Evolutionary conservation across 2,888 invertebrate species (phyloP), one percentile per base, ranked within the genome.

Genomic region (Pseudoips prasinana): DNA sequence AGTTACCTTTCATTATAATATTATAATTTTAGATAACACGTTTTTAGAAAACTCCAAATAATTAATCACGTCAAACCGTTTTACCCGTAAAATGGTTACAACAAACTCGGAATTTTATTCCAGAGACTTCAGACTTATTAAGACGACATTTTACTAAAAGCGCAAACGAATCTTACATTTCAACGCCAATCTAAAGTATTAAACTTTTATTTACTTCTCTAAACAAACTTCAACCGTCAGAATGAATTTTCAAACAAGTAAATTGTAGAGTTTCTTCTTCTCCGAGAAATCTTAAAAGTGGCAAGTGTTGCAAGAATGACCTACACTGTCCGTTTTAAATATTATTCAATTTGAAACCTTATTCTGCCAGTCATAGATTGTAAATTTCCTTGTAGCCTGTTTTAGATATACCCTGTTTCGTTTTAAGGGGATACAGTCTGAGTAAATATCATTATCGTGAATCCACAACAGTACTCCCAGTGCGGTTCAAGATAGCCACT

Each of bases 361-460:
- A 38, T 7, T 1, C 0, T 0, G 0, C 1, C 1, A 0, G 1
- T 0, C 0, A 1, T 39, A 57, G 28, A 33, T 56, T 45, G 29
- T 4, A 31, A 26, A 36, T 23, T 64, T 3, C 8, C 10, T 10
- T 47, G 24, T 1, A 0, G 0, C 1, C 1, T 9, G 0, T 4
- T 19, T 10, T 33, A 27, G 37, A 53, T 44, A 41, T 73, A 47
- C 19, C 33, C 38, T 51, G 34, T 72, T 79, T 62, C 31, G 30
- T 18, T 27, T 17, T 40, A 40, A 34, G 22, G 25, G 24, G 20
- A 8, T 39, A 40, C 43, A 53, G 64, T 65, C 63, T 61, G 64
- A 66, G 80, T 74, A 83, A 83, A 83, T 78, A 80, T 81, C 76
- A 83, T 84, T 83, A 83, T 69, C 47, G 70, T 60, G 52, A 59